Evolutionary conservation across 2,113 vertebrate species (phyloP).

Genomic region (Sphaerodactylus townsendi): DNA sequence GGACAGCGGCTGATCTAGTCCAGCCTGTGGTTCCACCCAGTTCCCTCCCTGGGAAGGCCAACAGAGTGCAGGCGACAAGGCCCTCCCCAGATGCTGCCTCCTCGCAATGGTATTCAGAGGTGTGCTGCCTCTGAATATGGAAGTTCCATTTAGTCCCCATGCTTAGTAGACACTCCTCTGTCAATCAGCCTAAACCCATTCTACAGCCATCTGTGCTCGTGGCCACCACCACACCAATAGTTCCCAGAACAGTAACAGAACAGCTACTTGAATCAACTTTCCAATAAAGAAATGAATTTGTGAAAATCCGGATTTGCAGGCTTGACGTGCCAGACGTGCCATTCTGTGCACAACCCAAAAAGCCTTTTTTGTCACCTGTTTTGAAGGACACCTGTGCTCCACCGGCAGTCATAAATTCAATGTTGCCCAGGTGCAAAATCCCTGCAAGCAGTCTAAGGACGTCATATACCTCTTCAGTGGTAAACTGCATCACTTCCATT

Average conservation of each 20-base stretch:
- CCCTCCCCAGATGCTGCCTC: too few relatives aligned
- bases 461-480: constrained; percentile 85
- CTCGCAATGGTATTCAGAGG: too few relatives aligned
- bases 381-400: constrained; percentile 94
- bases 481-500: constrained; percentile 94
- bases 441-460: constrained; percentile 89
- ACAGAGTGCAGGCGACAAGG: too few relatives aligned
- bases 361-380: constrained; percentile 77
- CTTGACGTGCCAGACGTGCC: background rate
- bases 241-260: background rate
- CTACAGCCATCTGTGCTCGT: too few relatives aligned
- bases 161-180: too few relatives aligned
- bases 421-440: constrained; percentile 89
- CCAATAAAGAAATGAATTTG: background rate
- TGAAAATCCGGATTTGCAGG: background rate
- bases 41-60: too few relatives aligned
- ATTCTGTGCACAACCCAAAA: background rate
- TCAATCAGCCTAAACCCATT: too few relatives aligned
- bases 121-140: too few relatives aligned
- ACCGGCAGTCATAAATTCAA: constrained; percentile 95
- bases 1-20: too few relatives aligned
- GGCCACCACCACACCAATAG: too few relatives aligned
- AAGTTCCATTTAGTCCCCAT: too few relatives aligned
- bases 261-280: background rate
- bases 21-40: too few relatives aligned